Evolutionary conservation across 2,888 invertebrate species (phyloP), one percentile per base, ranked within the genome.

Genomic region (Atethmia centrago): DNA sequence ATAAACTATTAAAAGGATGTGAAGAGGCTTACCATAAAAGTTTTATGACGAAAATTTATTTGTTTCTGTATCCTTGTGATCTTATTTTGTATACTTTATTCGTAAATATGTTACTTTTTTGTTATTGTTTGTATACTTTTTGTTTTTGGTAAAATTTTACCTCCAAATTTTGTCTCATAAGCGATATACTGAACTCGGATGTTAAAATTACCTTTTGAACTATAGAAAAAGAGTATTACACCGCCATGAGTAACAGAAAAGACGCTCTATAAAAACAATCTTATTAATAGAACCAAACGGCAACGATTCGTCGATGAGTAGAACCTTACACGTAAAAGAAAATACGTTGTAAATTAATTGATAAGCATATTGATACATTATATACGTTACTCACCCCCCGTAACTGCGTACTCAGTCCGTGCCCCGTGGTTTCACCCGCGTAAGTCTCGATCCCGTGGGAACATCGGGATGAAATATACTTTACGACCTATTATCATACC

Each of bases 1-100:
- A 67, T 69, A 66, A 67, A 80, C 66, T 74, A 74, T 63, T 69
- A 63, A 69, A 76, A 78, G 56, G 49, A 78, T 72, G 53, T 59
- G 25, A 59, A 79, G 47, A 49, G 69, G 63, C 47, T 53, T 64
- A 64, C 59, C 47, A 55, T 36, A 59, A 72, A 42, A 59, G 45
- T 63, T 63, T 62, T 79, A 71, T 40, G 59, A 56, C 21, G 16
- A 65, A 65, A 71, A 80, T 77, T 45, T 71, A 56, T 82, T 76
- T 69, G 61, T 78, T 12, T 31, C 3, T 62, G 19, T 63, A 58
- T 55, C 8, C 25, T 28, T 72, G 58, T 65, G 53, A 77, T 65
- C 51, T 65, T 62, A 56, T 49, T 71, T 72, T 70, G 25, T 61
- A 25, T 14, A n/a, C n/a, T 51, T 74, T 55, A 65, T 47, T 14